These are phyloP conservation scores for Drosophila albomicans DNA, from an alignment of 1,140 invertebrate genomes.

Conservation along the genomic window DNA sequence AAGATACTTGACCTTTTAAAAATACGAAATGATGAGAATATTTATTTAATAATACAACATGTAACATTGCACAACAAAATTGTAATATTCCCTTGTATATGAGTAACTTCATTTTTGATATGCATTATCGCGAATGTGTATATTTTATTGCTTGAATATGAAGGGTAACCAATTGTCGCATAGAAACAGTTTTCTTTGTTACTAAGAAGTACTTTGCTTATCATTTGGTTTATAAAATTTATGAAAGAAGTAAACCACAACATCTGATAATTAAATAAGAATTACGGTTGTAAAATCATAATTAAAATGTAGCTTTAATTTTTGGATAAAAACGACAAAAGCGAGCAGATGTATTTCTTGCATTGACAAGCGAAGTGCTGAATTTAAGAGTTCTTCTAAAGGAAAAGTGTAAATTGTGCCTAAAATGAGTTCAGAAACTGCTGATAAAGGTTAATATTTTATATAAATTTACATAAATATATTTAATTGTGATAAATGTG, in stretches of 20 bases:
- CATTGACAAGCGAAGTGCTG: not conserved
- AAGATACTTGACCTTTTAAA: not conserved
- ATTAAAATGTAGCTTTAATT: slow-evolving; percentile 1
- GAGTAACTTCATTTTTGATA: no score
- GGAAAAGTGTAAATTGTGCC: not conserved
- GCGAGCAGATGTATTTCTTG: not conserved
- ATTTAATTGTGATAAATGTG: no score
- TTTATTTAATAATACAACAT: not conserved
- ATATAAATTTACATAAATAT: not conserved
- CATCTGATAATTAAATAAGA: not conserved
- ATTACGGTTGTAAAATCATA: slow-evolving; percentile 3
- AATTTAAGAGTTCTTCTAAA: not conserved
- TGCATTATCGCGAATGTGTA: no score
- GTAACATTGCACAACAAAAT: no score
- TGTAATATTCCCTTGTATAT: no score
- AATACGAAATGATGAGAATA: not conserved
- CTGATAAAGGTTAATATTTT: slow-evolving; percentile 2
- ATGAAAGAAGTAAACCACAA: not conserved
- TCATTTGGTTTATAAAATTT: slow-evolving; percentile 6
- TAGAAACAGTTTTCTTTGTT: not conserved
- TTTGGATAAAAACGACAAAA: not conserved
- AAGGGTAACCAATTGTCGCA: not conserved
- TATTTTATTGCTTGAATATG: not conserved
- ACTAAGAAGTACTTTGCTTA: not conserved
- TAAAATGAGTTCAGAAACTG: slow-evolving; percentile 7